Conservation (phyloP, 2,113 vertebrate genomes). For the Brienomyrus longianalis region DNA sequence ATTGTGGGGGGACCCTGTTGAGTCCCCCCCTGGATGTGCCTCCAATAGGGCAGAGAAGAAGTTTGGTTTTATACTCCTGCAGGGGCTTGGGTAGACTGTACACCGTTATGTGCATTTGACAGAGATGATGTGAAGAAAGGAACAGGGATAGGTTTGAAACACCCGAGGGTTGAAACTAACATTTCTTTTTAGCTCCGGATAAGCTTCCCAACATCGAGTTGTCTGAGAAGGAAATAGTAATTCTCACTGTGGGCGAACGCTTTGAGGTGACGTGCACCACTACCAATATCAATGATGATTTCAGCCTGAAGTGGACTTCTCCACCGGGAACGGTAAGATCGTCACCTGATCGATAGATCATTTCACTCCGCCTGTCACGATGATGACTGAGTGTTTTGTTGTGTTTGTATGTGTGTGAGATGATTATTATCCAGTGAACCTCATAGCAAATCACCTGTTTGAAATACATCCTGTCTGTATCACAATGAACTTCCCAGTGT, state of each 20-base stretch:
- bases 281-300: slow-evolving; percentile 76
- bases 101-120: neutral
- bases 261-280: slow-evolving; percentile 75
- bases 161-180: neutral
- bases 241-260: slow-evolving; percentile 71
- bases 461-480: neutral
- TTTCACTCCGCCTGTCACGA: neutral
- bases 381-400: neutral
- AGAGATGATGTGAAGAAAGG: neutral
- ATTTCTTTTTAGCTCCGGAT: slow-evolving; percentile 64
- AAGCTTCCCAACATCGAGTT: slow-evolving; percentile 68
- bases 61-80: neutral
- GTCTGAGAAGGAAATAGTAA: slow-evolving; percentile 59
- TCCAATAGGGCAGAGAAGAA: too few species aligned
- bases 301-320: slow-evolving; percentile 68
- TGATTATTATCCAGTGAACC: neutral
- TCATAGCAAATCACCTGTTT: neutral
- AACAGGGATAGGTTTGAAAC: neutral
- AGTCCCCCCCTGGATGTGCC: neutral
- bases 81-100: neutral
- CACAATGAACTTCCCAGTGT: neutral
- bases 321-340: slow-evolving; percentile 67
- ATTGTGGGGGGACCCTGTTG: neutral
- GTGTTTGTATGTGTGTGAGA: neutral
- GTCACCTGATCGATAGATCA: slow-evolving; percentile 11